Conservation (phyloP, 2,113 vertebrate species). For the Ciconia maguari region DNA sequence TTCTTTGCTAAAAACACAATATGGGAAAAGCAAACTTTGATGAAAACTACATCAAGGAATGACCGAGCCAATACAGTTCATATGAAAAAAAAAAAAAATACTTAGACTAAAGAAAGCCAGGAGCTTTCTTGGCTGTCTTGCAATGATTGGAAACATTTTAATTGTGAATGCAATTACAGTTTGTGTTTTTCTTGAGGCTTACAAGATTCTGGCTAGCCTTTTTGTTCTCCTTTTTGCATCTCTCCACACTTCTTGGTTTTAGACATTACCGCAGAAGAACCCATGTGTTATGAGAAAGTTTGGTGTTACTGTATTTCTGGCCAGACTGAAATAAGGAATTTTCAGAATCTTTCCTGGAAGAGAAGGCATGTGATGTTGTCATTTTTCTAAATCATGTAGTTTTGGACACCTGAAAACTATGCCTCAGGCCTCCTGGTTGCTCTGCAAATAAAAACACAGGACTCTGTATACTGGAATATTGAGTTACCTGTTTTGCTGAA, state of each 20-base stretch:
- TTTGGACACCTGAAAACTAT: not conserved
- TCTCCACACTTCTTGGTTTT: not conserved
- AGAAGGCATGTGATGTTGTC: not conserved
- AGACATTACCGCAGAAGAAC: not conserved
- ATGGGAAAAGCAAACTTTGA: not conserved
- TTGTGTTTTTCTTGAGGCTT: not conserved
- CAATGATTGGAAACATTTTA: not conserved
- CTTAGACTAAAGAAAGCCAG: not conserved
- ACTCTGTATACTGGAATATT: not conserved
- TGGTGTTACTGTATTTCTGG: not conserved
- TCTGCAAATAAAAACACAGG: not conserved
- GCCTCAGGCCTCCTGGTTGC: not conserved
- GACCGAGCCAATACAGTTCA: not conserved
- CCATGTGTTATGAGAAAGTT: not conserved
- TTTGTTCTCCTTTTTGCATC: not conserved
- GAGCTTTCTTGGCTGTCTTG: not conserved
- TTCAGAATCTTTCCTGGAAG: not conserved
- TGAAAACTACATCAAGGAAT: slow-evolving; percentile 12
- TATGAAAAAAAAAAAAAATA: not conserved
- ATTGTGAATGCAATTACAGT: not conserved
- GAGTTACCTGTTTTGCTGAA: not conserved
- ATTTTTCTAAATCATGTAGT: not conserved
- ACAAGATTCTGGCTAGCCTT: not conserved
- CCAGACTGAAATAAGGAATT: not conserved
- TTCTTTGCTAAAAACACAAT: slow-evolving; percentile 7